Evolutionary conservation across 2,797 vertebrate genomes (phyloP).

Genomic region (Gobionotothen gibberifrons): DNA sequence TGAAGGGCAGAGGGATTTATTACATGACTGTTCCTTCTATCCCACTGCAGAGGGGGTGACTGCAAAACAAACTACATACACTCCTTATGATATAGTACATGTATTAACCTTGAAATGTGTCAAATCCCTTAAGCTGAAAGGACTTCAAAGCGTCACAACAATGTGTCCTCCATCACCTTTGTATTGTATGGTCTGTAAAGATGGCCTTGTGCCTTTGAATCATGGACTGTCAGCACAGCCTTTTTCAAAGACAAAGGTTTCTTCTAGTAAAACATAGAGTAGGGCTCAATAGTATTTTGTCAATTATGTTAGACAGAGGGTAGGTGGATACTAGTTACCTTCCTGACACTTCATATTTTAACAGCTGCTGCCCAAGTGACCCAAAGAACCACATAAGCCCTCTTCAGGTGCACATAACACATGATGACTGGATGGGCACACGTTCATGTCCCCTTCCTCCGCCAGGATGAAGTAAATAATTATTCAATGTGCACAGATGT

Average conservation of each 20-base stretch:
- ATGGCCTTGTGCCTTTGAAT: not conserved
- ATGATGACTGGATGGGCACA: too few species aligned
- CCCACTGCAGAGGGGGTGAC: not conserved
- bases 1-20: conserved; percentile 48
- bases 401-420: too few species aligned
- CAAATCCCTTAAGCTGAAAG: not conserved
- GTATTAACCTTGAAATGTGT: not conserved
- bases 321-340: not conserved
- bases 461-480: too few species aligned
- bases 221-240: too few species aligned
- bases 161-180: not conserved
- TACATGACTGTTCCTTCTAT: not conserved
- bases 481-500: not conserved
- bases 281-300: not conserved
- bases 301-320: not conserved
- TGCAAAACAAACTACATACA: conserved; percentile 14
- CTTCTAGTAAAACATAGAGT: not conserved
- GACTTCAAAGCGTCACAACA: conserved; percentile 1
- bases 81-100: not conserved
- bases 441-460: too few species aligned
- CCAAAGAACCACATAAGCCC: too few species aligned
- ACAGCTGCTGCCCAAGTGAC: not conserved
- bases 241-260: not conserved
- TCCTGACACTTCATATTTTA: not conserved
- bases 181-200: not conserved